Conservation (phyloP, 2,113 vertebrate genomes). For the Redunca redunca region DNA sequence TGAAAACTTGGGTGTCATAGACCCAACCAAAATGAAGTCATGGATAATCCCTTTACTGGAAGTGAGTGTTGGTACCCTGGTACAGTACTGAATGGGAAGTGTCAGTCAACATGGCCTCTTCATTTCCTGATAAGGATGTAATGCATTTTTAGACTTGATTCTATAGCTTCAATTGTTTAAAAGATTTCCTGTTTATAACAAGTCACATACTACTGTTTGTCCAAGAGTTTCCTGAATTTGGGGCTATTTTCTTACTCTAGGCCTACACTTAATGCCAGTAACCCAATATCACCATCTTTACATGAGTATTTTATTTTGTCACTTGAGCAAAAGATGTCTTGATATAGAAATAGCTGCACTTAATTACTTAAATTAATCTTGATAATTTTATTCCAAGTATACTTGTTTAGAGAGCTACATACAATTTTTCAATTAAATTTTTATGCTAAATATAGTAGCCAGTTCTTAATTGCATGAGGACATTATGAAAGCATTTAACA, state of each 20-base stretch:
- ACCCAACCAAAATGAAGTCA: not conserved
- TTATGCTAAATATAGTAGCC: not conserved
- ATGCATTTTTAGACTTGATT: not conserved
- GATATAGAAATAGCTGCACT: conserved; percentile 10
- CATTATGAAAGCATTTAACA: not conserved
- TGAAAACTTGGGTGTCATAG: not conserved
- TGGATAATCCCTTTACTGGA: not conserved
- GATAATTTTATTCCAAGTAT: conserved; percentile 42
- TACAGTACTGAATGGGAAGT: rapidly evolving
- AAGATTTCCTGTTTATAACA: not conserved
- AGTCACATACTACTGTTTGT: not conserved
- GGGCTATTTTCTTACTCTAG: not conserved
- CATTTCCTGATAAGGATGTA: not conserved
- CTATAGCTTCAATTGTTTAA: not conserved
- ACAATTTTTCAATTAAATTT: conserved; percentile 45
- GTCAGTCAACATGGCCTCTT: rapidly evolving
- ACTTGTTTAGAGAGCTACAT: not conserved
- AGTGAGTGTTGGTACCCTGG: not conserved
- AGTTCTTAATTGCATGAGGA: not conserved
- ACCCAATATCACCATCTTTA: not conserved
- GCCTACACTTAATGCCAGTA: not conserved
- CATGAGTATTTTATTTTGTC: not conserved
- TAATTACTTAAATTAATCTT: conserved; percentile 43
- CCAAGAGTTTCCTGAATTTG: not conserved
- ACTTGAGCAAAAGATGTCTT: not conserved